Percentiles rank a stretch among this genome's conserved stretches.
phyloP scores from a whole-genome alignment of 2,797 vertebrate species.

The Tympanoctomys barrerae region DNA sequence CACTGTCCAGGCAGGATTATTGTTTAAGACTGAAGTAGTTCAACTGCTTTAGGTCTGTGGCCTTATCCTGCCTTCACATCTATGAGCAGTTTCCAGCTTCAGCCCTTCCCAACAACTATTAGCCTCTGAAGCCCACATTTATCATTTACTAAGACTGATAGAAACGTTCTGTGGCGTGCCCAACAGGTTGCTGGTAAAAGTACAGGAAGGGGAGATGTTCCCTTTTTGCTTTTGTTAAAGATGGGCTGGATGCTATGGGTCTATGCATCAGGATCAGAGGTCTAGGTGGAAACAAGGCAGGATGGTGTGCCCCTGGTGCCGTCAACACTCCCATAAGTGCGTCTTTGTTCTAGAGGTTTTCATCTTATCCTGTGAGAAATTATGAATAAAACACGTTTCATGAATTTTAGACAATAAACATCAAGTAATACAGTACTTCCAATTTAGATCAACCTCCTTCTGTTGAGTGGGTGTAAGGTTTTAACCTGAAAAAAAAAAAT shows the following conservation, averaged over 20 bases:
- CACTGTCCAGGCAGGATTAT: too few species aligned
- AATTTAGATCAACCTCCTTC: constrained; percentile 22
- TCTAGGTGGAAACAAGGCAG: neutral
- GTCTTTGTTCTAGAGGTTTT: constrained; percentile 12
- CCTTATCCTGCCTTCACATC: too few species aligned
- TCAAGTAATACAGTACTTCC: constrained; percentile 31
- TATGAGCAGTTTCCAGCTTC: too few species aligned
- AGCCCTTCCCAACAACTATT: neutral
- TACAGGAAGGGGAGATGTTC: neutral
- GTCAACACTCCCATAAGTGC: neutral
- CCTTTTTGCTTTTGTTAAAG: neutral
- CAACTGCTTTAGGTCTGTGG: too few species aligned
- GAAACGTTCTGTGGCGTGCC: neutral
- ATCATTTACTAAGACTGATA: neutral
- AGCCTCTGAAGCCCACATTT: neutral
- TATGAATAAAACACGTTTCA: neutral
- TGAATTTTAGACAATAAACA: constrained; percentile 50
- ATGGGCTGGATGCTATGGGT: neutral
- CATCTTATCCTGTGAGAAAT: neutral
- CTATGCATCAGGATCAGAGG: neutral
- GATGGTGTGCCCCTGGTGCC: neutral
- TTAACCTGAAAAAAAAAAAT: neutral
- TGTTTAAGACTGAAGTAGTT: too few species aligned
- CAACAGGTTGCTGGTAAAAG: constrained; percentile 23
- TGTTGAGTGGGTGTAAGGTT: neutral